Evolutionary conservation across 2,888 invertebrate genomes (phyloP), one percentile per base, ranked within the genome.

Genomic region (Schizaphis graminum): DNA sequence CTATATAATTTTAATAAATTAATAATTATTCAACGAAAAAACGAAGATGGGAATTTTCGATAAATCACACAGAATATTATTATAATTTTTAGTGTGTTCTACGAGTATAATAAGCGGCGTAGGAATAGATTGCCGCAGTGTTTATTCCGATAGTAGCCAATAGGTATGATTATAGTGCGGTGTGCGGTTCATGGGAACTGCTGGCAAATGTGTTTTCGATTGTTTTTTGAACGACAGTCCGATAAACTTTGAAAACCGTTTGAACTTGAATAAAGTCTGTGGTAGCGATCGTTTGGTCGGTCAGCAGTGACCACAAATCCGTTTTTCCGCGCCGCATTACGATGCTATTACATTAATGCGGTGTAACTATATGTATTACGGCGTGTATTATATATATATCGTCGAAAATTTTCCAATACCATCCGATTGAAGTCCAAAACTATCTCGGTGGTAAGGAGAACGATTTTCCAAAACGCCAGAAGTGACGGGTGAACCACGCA

Each of bases 391-490:
- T 77, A 77, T 35, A 8, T 35, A 7, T 53, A 77, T 8, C 21
- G 16, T 67, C 24, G 67, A 67, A n/a, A 26, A 53, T 35, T 77
- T 77, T 24, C 44, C 91, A 49, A 35, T 44, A 47, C 21, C 85
- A 35, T 35, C 47, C 61, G 35, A 57, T 85, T n/a, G 57, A 85
- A 91, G 84, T 91, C 44, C 85, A 57, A 61, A 92, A 92, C 86
- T 87, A 56, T 10, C 56, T 28, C 28, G 11, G 56, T 44, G 84
- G 24, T 10, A 21, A 24, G 8, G 4, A 44, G n/a, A 85, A 28
- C 57, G 57, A 56, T 91, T 85, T 56, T 28, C n/a, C 56, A 13
- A n/a, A 57, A 85, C 91, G 44, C 44, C 56, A 41, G 77, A 89
- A 89, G 53, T 53, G 89, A 89, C 89, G 89, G 57, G 89, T 13